Percentiles rank a stretch among this genome's conserved stretches.
Conservation (phyloP, 2,113 vertebrate genomes). For the Aspidoscelis tigris region DNA sequence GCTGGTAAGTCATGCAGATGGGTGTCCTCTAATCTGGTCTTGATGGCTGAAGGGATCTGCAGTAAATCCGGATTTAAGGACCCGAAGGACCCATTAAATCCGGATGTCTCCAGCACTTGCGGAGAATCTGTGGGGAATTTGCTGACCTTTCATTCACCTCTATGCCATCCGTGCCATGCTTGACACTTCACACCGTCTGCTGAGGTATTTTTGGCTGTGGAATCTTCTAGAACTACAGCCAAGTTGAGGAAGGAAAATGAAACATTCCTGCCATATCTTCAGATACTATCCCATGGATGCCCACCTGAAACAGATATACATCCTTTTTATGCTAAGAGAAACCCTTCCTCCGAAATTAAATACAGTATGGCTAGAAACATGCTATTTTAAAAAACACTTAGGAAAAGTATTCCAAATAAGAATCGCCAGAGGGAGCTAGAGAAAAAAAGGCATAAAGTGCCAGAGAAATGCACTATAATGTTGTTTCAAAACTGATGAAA, state of each 20-base stretch:
- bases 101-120: no score
- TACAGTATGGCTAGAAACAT: background rate
- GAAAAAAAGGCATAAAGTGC: background rate
- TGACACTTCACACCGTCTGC: background rate
- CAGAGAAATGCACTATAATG: background rate
- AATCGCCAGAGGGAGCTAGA: conserved; percentile 15
- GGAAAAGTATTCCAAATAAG: background rate
- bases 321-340: background rate
- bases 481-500: background rate
- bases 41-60: no score
- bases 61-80: no score
- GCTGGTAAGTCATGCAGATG: no score
- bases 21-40: no score
- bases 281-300: background rate
- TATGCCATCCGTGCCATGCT: no score
- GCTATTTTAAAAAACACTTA: background rate
- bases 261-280: conserved; percentile 67
- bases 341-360: background rate
- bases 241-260: conserved; percentile 65
- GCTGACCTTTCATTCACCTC: no score
- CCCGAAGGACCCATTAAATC: no score
- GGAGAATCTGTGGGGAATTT: no score
- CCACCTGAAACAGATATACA: background rate
- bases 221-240: conserved; percentile 52
- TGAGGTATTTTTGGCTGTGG: background rate